Conservation (phyloP, 2,888 invertebrate species). For the Lasioglossum leucozonium region DNA sequence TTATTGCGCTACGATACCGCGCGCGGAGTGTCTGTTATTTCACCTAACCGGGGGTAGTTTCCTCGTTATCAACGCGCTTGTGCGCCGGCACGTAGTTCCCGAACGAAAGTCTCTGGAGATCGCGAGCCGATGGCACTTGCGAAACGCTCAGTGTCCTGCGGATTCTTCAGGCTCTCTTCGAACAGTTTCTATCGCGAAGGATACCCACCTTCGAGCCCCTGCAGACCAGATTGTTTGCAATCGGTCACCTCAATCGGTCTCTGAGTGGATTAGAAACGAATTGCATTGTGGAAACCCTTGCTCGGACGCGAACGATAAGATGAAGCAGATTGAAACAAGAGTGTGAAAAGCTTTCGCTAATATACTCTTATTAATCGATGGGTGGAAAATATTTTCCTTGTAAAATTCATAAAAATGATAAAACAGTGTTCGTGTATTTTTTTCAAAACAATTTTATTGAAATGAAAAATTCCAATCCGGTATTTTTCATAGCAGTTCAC, state of each 20-base stretch:
- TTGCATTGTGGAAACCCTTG: neutral
- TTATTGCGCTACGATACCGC: conserved; percentile 41
- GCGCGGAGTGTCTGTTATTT: conserved; percentile 49
- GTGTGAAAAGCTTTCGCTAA: neutral
- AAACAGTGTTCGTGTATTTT: no score
- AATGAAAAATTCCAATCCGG: no score
- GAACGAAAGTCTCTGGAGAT: conserved; percentile 48
- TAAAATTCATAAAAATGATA: no score
- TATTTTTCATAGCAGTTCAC: no score
- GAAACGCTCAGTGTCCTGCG: neutral
- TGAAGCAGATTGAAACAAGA: neutral
- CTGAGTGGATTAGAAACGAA: neutral
- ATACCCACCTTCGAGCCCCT: neutral
- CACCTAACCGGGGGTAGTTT: conserved; percentile 50
- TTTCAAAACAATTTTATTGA: no score
- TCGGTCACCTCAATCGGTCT: no score
- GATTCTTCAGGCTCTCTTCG: neutral
- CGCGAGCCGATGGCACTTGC: conserved; percentile 18
- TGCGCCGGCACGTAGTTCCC: conserved; percentile 34
- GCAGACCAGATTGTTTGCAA: no score
- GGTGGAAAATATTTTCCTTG: no score
- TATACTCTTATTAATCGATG: neutral
- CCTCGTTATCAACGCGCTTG: conserved; percentile 59
- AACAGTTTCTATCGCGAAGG: neutral
- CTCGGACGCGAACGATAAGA: neutral